Conservation (phyloP, 2,113 vertebrate species). For the Meriones unguiculatus region DNA sequence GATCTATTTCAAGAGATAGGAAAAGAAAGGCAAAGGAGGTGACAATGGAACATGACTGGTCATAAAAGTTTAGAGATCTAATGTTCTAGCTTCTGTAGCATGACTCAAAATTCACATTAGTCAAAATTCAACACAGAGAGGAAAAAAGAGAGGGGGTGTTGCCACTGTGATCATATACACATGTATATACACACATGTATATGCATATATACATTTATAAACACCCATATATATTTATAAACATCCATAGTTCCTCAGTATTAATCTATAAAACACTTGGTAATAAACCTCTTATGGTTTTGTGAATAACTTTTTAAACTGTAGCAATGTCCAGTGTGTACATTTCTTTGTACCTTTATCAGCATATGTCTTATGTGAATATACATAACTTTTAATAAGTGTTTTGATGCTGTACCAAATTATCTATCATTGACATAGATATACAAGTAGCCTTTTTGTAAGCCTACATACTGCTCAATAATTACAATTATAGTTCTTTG, state of each 20-base stretch:
- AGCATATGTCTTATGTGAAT: constrained; percentile 10
- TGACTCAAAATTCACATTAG: constrained; percentile 42
- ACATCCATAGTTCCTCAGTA: not conserved
- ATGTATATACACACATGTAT: not conserved
- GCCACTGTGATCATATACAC: not conserved
- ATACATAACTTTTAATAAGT: constrained; percentile 28
- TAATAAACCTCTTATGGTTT: constrained; percentile 35
- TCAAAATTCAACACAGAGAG: not conserved
- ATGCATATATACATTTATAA: no score
- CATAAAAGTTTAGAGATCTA: not conserved
- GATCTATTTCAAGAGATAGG: constrained; percentile 35
- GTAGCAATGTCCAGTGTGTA: not conserved
- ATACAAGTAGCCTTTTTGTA: constrained; percentile 9
- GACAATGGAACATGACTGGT: not conserved
- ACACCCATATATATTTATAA: not conserved
- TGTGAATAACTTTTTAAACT: constrained; percentile 51
- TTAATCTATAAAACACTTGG: constrained; percentile 50
- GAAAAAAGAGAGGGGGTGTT: not conserved
- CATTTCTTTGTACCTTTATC: constrained; percentile 23
- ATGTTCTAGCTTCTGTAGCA: constrained; percentile 7
- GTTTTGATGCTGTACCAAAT: constrained; percentile 14
- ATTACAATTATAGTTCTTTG: constrained; percentile 46
- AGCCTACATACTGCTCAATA: constrained; percentile 16
- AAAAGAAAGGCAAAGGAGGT: not conserved
- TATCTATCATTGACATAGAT: not conserved